Evolutionary conservation across 2,797 vertebrate species (phyloP).

Genomic region (Paratrypauchen microcephalus): DNA sequence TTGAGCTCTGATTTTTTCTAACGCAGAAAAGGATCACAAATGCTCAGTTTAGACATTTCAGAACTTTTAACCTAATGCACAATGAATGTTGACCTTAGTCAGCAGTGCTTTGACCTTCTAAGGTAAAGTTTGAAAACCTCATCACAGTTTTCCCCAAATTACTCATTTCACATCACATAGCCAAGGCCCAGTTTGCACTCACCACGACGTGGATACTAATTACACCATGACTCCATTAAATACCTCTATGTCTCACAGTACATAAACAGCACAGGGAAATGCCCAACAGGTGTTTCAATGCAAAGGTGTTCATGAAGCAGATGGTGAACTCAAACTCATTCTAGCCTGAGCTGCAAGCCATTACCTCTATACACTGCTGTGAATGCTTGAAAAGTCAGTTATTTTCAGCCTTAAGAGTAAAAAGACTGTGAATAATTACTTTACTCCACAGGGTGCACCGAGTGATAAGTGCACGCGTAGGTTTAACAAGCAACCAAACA

Average conservation of each 20-base stretch:
- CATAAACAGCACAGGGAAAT: background rate
- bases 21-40: too few species aligned
- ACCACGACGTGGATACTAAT: background rate
- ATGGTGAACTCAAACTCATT: slow-evolving; percentile 19
- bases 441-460: slow-evolving; percentile 46
- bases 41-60: too few species aligned
- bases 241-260: background rate
- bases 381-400: slow-evolving; percentile 27
- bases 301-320: slow-evolving; percentile 22
- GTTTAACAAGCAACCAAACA: slow-evolving; percentile 57
- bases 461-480: slow-evolving; percentile 61
- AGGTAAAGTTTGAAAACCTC: background rate
- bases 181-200: background rate
- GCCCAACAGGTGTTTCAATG: slow-evolving; percentile 28
- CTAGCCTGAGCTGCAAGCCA: slow-evolving; percentile 24
- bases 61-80: too few species aligned
- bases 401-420: slow-evolving; percentile 35
- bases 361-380: slow-evolving; percentile 18
- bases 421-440: slow-evolving; percentile 52
- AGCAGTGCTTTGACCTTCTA: background rate
- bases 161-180: background rate
- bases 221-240: slow-evolving; percentile 2
- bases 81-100: background rate
- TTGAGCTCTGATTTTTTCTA: too few species aligned
- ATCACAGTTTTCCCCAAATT: background rate